These are phyloP conservation scores for Apaloderma vittatum DNA, from an alignment of 2,113 vertebrate genomes.

Conservation along the genomic window DNA sequence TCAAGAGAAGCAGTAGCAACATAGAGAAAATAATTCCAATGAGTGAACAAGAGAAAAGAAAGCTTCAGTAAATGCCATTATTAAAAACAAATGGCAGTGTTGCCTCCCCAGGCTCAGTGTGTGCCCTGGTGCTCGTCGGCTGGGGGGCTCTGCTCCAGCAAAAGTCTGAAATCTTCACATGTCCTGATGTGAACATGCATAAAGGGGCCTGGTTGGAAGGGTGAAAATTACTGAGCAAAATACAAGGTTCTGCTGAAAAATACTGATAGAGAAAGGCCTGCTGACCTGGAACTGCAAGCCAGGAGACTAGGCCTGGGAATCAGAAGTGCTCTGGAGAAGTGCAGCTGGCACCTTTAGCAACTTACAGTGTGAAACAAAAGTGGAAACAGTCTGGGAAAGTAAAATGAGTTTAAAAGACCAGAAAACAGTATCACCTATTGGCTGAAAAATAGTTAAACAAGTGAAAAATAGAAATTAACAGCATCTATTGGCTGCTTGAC, in stretches of 20 bases:
- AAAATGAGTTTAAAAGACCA: background rate
- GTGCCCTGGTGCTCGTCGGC: background rate
- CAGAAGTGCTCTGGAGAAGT: background rate
- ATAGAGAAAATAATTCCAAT: background rate
- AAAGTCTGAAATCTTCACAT: background rate
- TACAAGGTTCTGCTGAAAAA: background rate
- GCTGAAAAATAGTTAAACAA: background rate
- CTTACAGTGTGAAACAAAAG: background rate
- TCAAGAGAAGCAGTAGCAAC: background rate
- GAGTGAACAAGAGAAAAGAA: background rate
- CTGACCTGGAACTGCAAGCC: background rate
- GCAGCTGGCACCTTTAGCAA: background rate
- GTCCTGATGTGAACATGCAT: background rate
- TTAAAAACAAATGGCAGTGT: background rate
- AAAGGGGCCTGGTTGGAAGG: background rate
- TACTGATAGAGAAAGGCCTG: background rate
- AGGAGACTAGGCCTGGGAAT: background rate
- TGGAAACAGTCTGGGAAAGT: background rate
- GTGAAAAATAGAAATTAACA: background rate
- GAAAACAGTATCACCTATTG: background rate
- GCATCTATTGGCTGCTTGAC: background rate
- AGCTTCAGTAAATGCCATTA: background rate
- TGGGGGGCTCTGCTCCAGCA: background rate
- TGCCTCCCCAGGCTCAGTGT: background rate
- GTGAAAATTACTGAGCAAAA: background rate